phyloP scores from a whole-genome alignment of 2,113 vertebrate genomes.

The Circaetus cinerascens region DNA sequence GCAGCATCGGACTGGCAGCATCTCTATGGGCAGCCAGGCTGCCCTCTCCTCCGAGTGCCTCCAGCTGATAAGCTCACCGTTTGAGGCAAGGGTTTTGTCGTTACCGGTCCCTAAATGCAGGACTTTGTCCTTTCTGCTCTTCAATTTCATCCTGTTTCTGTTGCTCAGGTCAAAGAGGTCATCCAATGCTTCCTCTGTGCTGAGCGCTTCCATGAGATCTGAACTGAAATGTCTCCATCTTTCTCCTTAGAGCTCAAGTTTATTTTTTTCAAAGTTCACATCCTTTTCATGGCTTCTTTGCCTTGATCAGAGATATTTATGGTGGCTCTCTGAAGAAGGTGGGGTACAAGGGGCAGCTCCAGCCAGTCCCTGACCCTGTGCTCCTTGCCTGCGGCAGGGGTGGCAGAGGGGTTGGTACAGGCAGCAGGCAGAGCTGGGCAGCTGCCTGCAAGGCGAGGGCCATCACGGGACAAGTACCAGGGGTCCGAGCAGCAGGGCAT shows the following conservation, averaged over 20 bases:
- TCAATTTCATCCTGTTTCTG: neutral
- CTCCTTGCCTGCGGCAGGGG: neutral
- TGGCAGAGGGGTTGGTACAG: accelerated
- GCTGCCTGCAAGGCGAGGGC: neutral
- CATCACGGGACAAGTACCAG: neutral
- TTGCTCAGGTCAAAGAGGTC: neutral
- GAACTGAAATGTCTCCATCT: accelerated
- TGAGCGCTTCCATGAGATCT: neutral
- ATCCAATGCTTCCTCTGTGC: neutral
- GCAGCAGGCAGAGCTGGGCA: neutral
- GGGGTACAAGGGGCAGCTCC: neutral
- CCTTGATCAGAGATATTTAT: neutral
- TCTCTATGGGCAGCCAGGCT: neutral
- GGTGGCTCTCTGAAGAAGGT: neutral
- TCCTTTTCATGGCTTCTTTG: neutral
- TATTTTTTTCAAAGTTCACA: neutral
- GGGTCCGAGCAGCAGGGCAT: accelerated
- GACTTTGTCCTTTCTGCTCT: neutral
- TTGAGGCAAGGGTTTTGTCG: neutral
- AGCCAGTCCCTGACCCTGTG: neutral
- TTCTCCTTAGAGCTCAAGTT: neutral
- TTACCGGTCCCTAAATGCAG: neutral
- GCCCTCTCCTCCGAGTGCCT: neutral
- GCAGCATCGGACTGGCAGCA: neutral
- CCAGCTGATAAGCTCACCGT: neutral